Evolutionary conservation across 2,113 vertebrate genomes (phyloP), one percentile per base, ranked within the genome.

Genomic region (Rutilus rutilus): DNA sequence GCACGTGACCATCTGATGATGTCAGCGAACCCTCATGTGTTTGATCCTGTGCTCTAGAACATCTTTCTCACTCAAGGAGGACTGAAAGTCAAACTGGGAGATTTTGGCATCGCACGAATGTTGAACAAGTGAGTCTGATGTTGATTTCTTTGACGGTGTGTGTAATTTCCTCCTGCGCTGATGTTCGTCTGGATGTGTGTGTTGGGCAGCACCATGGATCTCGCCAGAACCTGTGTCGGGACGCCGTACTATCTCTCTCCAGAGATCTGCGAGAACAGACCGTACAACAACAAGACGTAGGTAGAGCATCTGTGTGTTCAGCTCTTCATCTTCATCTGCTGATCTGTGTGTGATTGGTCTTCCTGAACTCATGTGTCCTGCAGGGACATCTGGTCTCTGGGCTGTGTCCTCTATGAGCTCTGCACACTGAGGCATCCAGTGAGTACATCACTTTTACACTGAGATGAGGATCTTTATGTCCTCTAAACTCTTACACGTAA

Each of bases 251-350:
- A 98, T 85, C 92, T 98, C 6, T 99, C 97, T 15, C 98, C 98
- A 7, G 98, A 99, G 92, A 98, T 99, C 87, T 99, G 97, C 87
- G 97, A 97, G 90, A 98, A 95, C 92, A 94, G 83, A 33, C 96
- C 97, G 0, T 99, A 98, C 92, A 98, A 98, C 92, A 98, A 97
- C 89, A 99, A 99, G 94, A 98, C 96, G 96, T 98, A 92, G 42
- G 97, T 95, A 74, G 19, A 57, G 54, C 19, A 1, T 23, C 2
- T 57, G 52, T 54, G 54, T 6, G 9, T 5, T 42, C 67, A 6
- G 96, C 97, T 93, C 97, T 96, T 3, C 57, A 0, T 74, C 36
- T 23, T 42, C 42, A 42, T 42, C 42, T 42, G 8, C 7, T 5
- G 47, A 1, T 42, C 27, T 23, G 19, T 57, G 54, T 57, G 19